Conservation (phyloP, 2,797 vertebrate genomes). For the Lerista edwardsae region DNA sequence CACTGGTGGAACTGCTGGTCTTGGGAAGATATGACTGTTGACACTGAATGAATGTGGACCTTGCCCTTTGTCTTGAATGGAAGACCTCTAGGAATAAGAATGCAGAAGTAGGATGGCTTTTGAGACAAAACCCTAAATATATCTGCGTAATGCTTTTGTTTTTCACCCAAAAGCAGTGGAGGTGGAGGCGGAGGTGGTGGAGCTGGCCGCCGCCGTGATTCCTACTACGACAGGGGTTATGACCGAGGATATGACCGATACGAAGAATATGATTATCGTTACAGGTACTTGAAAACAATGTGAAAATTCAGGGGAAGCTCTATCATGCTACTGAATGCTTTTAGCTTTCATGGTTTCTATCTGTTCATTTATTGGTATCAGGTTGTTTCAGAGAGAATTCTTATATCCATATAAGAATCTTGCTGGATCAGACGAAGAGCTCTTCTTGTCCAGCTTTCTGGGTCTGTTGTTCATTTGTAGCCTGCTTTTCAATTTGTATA, state of each 20-base stretch:
- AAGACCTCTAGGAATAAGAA: rapidly evolving
- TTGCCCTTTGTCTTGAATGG: background rate
- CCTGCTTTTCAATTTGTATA: background rate
- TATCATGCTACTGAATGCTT: background rate
- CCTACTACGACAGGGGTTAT: constrained; percentile 85
- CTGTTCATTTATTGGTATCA: background rate
- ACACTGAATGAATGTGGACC: background rate
- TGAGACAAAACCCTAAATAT: background rate
- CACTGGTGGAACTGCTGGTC: too few species aligned
- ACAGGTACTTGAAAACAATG: constrained; percentile 79
- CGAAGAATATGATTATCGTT: constrained; percentile 90
- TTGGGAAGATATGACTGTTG: background rate
- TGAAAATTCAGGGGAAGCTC: background rate
- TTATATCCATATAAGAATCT: background rate
- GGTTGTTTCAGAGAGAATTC: background rate
- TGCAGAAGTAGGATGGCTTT: background rate
- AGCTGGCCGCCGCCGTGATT: constrained; percentile 84
- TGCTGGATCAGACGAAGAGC: too few species aligned
- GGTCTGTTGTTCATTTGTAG: background rate
- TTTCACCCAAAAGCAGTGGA: constrained; percentile 65
- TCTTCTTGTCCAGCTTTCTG: too few species aligned
- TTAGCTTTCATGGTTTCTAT: background rate
- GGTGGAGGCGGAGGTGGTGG: constrained; percentile 77
- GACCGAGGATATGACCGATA: constrained; percentile 90
- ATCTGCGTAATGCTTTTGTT: background rate